Base-by-base conservation (phyloP, 1,140 invertebrate genomes). In the Drosophila ananassae region DNA sequence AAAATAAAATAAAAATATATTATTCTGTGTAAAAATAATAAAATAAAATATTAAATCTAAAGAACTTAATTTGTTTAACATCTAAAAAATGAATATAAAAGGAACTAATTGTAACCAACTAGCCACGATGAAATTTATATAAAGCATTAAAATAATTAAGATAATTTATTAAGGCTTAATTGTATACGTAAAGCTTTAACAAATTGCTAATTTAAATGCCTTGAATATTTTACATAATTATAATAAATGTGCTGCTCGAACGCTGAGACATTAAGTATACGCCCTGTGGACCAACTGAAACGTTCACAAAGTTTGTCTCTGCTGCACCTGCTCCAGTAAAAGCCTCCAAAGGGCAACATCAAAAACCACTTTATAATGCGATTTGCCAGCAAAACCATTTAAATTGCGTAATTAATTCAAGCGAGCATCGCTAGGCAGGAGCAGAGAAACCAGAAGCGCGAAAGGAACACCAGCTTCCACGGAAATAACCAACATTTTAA, bases 351-450 rank as follows among this genome's bases (percentile, higher is more conserved):
- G 63, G 63, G 39, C 55, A 50, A 74, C 54, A 63, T 56, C 53
- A 57, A 58, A 71, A 74, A 61, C 68, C 69, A 67, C 58, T 80
- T 85, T 66, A 59, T 66, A 77, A 81, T 80, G 50, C 48, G 63
- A 77, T 74, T 77, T 72, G 47, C 25, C 46, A 47, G 66, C 12
- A 76, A 67, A 78, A 52, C 60, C 67, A 73, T 51, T 77, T 81
- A 77, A 87, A 73, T 57, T 68, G 56, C 41, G 39, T 62, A 82
- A 82, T 87, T 87, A 75, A 80, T 80, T 69, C 57, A 55, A 52
- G 48, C 32, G 25, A 39, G 30, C 22, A 51, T 34, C 13, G 22
- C 44, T 67, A 55, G 44, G 25, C 52, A 60, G 59, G 3, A 60
- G 39, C 53, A 21, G 41, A 28, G 25, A 13, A 24, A 39, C 12